Evolutionary conservation across 2,888 invertebrate genomes (phyloP).

Genomic region (Notodonta ziczac): DNA sequence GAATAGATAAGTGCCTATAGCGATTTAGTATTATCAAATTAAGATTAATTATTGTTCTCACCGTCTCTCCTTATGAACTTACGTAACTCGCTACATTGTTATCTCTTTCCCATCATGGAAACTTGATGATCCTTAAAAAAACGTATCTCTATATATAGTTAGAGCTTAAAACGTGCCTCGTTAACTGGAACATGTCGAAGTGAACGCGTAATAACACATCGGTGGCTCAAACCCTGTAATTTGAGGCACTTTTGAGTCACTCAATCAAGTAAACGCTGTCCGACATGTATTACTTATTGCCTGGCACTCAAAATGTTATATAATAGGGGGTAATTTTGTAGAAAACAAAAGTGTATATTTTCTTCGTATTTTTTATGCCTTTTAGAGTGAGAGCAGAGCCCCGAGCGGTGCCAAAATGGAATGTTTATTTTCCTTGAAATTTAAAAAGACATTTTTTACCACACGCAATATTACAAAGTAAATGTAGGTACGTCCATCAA

Average conservation of each 20-base stretch:
- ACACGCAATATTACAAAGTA: too few species aligned
- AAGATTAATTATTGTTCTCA: not conserved
- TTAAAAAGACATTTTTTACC: conserved; percentile 8
- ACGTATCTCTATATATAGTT: conserved; percentile 3
- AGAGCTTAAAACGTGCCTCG: conserved; percentile 35
- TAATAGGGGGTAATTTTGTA: conserved; percentile 35
- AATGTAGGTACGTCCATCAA: too few species aligned
- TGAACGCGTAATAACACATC: conserved; percentile 42
- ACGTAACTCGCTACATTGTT: not conserved
- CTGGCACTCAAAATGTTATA: conserved; percentile 33
- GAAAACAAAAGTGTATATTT: conserved; percentile 3
- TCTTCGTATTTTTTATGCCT: not conserved
- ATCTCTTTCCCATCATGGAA: conserved; percentile 3
- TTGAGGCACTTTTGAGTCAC: conserved; percentile 56
- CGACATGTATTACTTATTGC: conserved; percentile 35
- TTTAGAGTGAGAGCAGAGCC: conserved; percentile 1
- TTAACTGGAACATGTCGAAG: conserved; percentile 42
- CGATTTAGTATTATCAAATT: too few species aligned
- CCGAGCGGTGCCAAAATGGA: not conserved
- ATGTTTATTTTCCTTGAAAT: not conserved
- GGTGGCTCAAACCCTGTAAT: conserved; percentile 46
- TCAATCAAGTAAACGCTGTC: conserved; percentile 55
- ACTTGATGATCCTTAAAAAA: conserved; percentile 3
- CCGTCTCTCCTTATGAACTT: not conserved
- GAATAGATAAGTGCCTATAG: too few species aligned